These are phyloP conservation scores for Spongilla lacustris DNA, from an alignment of 37 sponge, comb jelly and placozoan species.

Conservation along the genomic window DNA sequence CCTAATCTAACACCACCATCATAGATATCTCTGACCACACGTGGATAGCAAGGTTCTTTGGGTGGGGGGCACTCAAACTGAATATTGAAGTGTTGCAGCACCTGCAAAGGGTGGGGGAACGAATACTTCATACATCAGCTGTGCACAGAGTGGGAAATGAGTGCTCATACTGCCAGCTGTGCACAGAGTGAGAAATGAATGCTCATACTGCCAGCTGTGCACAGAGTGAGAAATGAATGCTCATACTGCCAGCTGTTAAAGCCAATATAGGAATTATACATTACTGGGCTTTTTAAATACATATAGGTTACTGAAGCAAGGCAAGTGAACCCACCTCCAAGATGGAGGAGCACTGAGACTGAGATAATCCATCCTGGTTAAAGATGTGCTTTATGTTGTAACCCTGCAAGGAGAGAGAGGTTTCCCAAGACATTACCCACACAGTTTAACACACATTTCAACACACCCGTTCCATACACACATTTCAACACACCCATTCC, in stretches of 20 bases:
- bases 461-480: background rate
- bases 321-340: constrained; percentile 17
- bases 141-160: too few relatives aligned
- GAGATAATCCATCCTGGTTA: constrained; percentile 4
- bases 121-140: too few relatives aligned
- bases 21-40: constrained; percentile 21
- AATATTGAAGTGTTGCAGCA: constrained; percentile 16
- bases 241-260: too few relatives aligned
- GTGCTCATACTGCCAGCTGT: too few relatives aligned
- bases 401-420: constrained; percentile 20
- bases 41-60: constrained; percentile 1
- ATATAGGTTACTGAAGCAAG: background rate
- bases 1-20: background rate
- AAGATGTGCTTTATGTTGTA: constrained; percentile 45
- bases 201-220: too few relatives aligned
- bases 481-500: too few relatives aligned
- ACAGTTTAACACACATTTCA: too few relatives aligned
- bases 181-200: too few relatives aligned
- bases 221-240: too few relatives aligned
- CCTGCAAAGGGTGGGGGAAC: background rate
- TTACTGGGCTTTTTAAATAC: background rate
- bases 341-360: constrained; percentile 2
- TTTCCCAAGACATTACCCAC: too few relatives aligned
- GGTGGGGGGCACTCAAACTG: constrained; percentile 1
- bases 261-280: background rate